Evolutionary conservation across 2,797 vertebrate species (phyloP), one percentile per base, ranked within the genome.

Genomic region (Sparus aurata): DNA sequence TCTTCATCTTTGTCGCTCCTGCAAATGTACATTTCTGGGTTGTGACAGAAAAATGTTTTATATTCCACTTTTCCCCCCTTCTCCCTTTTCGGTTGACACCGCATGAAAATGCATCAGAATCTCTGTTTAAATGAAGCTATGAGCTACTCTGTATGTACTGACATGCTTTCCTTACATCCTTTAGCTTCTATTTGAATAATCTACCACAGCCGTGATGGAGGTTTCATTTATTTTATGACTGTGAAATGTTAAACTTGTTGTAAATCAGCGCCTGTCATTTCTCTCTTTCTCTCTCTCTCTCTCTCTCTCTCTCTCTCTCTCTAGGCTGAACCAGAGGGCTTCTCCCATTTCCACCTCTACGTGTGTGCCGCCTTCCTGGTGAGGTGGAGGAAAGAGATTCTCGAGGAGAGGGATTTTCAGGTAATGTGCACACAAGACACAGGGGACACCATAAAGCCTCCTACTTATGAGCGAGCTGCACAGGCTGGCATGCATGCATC

Each of bases 331-430:
- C 98, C 98, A 18, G 98, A 99, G 90, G 98, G 98, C 23, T 99
- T 99, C 94, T 99, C 98, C 64, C 98, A 97, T 83, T 99, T 99
- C 94, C 98, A 99, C 93, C 91, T 99, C 71, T 99, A 99, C 8
- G 98, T 99, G 60, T 99, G 98, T 15, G 98, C 98, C 3, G 98
- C 98, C 82, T 99, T 99, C 92, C 95, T 99, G 80, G 94, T 98
- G 89, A 94, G 95, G 73, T 99, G 98, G 98, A 96, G 97, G 91
- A 99, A 96, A 91, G 96, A 99, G 89, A 98, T 99, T 78, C 94
- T 99, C 17, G 97, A 97, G 75, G 98, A 99, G 90, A 96, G 94
- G 89, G 98, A 99, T 88, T 99, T 99, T 89, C 98, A 99, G 94
- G 98, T 99, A 96, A 96, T 88, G 86, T 11, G 34, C 45, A 30